Evolutionary conservation across 2,797 vertebrate species (phyloP), one percentile per base, ranked within the genome.

Genomic region (Phataginus tricuspis): DNA sequence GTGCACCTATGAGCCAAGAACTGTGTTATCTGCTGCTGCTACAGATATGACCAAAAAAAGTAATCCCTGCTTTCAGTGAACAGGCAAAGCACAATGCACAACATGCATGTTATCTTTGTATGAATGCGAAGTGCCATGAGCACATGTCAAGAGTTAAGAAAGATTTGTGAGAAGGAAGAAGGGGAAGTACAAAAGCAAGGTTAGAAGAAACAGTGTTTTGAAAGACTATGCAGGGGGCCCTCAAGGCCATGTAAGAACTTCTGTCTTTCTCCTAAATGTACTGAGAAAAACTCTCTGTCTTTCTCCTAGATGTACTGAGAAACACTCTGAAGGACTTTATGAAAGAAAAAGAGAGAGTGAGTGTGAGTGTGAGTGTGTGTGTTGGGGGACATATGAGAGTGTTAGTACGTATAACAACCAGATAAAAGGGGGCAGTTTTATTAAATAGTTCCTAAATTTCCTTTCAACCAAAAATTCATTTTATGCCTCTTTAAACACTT

Each of bases 381-480:
- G 61, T n/a, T 18, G 15, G 39, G 74, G n/a, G 78, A n/a, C 18
- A 23, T 49, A 88, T 18, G 9, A 45, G 10, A 37, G 8, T 45
- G 37, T 55, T 68, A 68, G 53, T 63, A 7, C 25, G 23, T 84
- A 11, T 11, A 85, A 77, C 11, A 84, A 84, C 63, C 45, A 80
- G 21, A 66, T 84, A 88, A 80, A 85, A 90, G 18, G 63, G 18
- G 8, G 25, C 0, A 91, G 27, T 66, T 89, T 84, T 71, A 34
- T 63, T 75, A 71, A 61, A 39, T 29, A 69, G 64, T 79, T 89
- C 57, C 69, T 93, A 68, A 95, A 85, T 63, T 82, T 82, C 31
- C 71, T 96, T 78, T 75, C 59, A 74, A 75, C 19, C n/a, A 91
- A 37, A 51, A 83, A 94, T 27, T 85, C 2, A 82, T 69, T 90